Conservation (phyloP, 2,797 vertebrate genomes). For the Hephaestus fuliginosus region DNA sequence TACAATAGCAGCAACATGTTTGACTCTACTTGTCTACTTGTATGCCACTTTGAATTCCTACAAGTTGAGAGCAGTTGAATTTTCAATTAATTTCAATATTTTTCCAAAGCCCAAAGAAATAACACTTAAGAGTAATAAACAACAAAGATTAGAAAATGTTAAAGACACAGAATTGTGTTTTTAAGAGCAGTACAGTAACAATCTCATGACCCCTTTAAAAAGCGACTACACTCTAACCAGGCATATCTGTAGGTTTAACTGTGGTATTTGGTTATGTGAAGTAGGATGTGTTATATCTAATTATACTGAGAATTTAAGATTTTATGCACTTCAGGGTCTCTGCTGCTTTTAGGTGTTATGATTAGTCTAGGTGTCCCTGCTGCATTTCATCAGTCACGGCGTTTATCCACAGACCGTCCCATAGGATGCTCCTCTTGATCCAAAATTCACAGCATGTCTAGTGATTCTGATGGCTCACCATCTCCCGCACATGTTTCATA, state of each 20-base stretch:
- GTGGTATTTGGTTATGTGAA: background rate
- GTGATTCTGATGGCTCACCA: background rate
- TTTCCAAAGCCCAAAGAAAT: no score
- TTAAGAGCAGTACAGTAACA: no score
- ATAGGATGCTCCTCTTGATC: background rate
- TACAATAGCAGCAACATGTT: background rate
- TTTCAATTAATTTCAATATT: no score
- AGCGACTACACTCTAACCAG: background rate
- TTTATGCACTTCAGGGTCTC: background rate
- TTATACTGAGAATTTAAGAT: background rate
- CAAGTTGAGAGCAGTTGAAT: no score
- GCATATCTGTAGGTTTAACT: background rate
- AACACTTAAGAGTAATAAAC: no score
- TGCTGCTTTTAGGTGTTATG: background rate
- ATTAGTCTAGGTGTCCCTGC: background rate
- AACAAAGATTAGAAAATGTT: no score
- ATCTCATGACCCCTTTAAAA: background rate
- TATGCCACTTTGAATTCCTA: no score
- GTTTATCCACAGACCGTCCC: slow-evolving; percentile 1
- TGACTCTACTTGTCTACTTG: background rate
- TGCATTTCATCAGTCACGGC: background rate
- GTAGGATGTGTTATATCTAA: no score
- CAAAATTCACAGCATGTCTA: background rate
- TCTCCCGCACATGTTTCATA: background rate
- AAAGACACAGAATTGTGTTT: no score